A percentile compares a stretch with the other conserved stretches of the same genome.
phyloP scores from a whole-genome alignment of 2,888 invertebrate species.

The Lepidonotus clava region DNA sequence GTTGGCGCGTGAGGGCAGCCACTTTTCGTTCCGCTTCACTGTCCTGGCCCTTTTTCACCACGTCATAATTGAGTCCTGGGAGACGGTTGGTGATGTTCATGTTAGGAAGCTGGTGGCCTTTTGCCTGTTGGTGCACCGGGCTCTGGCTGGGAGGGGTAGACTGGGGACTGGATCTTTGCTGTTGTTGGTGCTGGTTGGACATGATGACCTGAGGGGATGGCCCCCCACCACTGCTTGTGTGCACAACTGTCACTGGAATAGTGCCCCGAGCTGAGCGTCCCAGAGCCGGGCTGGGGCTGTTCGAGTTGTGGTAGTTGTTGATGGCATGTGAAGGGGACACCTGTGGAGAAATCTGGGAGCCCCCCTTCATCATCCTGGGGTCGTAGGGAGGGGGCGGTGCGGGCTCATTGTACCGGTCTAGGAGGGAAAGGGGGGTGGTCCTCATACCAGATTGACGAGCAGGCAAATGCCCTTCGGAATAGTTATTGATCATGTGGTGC shows the following conservation, averaged over 20 bases:
- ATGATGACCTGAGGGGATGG: background rate
- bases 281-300: constrained; percentile 56
- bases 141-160: constrained; percentile 19
- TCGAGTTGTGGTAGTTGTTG: constrained; percentile 58
- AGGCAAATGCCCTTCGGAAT: constrained; percentile 12
- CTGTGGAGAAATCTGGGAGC: constrained; percentile 56
- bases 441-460: constrained; percentile 18
- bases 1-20: constrained; percentile 77
- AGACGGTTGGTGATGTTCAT: background rate
- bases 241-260: constrained; percentile 44
- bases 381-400: constrained; percentile 66
- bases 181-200: background rate
- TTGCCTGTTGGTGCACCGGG: background rate
- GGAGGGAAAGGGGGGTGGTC: constrained; percentile 50
- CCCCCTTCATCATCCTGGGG: constrained; percentile 55
- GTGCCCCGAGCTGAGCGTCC: constrained; percentile 40
- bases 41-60: constrained; percentile 61
- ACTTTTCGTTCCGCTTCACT: constrained; percentile 75
- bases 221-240: background rate
- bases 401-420: constrained; percentile 65
- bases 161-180: constrained; percentile 33
- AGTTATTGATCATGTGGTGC: constrained; percentile 29
- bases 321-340: constrained; percentile 45
- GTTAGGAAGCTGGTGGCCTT: background rate
- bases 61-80: constrained; percentile 63